phyloP scores from a whole-genome alignment of 2,113 vertebrate species.

The Eretmochelys imbricata region DNA sequence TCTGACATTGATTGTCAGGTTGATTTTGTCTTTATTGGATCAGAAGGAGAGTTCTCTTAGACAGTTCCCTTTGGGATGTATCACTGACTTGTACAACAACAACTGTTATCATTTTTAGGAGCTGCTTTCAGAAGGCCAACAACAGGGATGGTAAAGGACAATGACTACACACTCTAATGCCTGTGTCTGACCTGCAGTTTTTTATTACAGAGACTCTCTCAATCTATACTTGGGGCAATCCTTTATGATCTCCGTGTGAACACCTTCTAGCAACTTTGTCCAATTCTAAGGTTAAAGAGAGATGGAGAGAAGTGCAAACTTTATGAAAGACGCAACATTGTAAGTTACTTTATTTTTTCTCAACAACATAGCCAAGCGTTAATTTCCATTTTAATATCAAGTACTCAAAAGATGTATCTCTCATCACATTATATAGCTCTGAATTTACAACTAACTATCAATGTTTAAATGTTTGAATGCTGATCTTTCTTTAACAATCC shows the following conservation, averaged over 20 bases:
- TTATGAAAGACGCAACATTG: not conserved
- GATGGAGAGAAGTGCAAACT: not conserved
- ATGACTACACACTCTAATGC: not conserved
- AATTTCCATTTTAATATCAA: not conserved
- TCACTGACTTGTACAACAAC: conserved; percentile 35
- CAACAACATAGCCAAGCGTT: not conserved
- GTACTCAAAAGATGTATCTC: not conserved
- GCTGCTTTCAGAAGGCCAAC: conserved; percentile 15
- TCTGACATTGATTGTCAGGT: conserved; percentile 55
- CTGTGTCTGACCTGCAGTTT: not conserved
- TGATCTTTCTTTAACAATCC: not conserved
- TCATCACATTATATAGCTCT: not conserved
- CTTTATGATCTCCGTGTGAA: conserved; percentile 4
- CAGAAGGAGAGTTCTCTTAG: conserved; percentile 29
- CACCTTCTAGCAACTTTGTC: not conserved
- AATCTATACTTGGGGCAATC: not conserved
- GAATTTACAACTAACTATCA: not conserved
- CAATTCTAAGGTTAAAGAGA: not conserved
- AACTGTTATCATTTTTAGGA: not conserved
- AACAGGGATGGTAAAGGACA: conserved; percentile 23
- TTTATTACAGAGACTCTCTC: not conserved
- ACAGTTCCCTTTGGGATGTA: conserved; percentile 21
- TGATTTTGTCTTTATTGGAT: conserved; percentile 54
- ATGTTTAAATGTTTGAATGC: not conserved
- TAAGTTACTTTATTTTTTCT: not conserved